Conservation (phyloP, 2,888 invertebrate species). For the Venusia cambrica region DNA sequence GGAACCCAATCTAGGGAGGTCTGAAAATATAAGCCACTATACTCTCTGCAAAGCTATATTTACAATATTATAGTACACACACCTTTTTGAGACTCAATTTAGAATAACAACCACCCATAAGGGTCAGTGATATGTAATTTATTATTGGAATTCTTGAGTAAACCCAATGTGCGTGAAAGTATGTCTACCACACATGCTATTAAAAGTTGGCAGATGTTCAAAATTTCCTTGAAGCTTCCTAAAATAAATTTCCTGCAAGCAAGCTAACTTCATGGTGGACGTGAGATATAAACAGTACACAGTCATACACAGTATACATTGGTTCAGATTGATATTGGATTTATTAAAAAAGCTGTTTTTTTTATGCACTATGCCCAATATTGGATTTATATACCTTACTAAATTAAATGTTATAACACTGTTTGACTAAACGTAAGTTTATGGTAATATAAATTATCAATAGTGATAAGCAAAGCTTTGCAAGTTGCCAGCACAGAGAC, state of each 20-base stretch:
- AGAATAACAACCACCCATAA: constrained; percentile 76
- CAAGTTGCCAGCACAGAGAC: too few species aligned
- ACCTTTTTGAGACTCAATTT: constrained; percentile 71
- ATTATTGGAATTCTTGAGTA: constrained; percentile 10
- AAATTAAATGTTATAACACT: too few species aligned
- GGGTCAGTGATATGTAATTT: constrained; percentile 26
- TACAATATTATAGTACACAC: constrained; percentile 31
- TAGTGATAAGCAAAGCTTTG: too few species aligned
- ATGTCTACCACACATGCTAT: constrained; percentile 22
- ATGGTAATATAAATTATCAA: too few species aligned
- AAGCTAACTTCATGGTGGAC: constrained; percentile 53
- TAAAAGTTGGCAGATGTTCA: constrained; percentile 63
- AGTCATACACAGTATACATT: constrained; percentile 10
- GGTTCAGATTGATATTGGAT: neutral
- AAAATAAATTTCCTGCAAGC: constrained; percentile 58
- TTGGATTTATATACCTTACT: too few species aligned
- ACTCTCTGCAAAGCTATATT: constrained; percentile 9
- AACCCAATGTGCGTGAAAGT: constrained; percentile 17
- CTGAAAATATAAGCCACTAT: constrained; percentile 47
- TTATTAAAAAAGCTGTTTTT: neutral
- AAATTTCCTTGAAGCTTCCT: constrained; percentile 55
- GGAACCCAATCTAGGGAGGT: constrained; percentile 78
- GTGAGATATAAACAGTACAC: neutral
- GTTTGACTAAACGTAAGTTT: too few species aligned
- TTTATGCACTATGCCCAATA: too few species aligned